phyloP scores from a whole-genome alignment of 2,797 vertebrate species.

The Rachycentron canadum region DNA sequence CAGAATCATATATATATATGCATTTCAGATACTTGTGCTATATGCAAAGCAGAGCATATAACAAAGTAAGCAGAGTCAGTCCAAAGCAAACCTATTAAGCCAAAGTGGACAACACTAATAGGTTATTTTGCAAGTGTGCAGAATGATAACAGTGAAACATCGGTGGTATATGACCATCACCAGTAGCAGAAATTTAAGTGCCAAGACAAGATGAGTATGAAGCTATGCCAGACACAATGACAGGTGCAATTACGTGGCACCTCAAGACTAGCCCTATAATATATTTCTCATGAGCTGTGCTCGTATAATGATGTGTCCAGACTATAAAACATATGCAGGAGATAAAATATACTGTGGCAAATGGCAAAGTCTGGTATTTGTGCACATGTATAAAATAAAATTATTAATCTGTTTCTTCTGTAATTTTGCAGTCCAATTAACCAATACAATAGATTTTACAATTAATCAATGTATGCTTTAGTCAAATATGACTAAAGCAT shows the following conservation, averaged over 20 bases:
- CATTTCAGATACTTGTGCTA: background rate
- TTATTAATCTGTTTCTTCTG: background rate
- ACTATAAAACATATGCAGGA: background rate
- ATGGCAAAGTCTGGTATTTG: background rate
- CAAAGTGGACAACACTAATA: background rate
- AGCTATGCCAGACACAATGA: constrained; percentile 21
- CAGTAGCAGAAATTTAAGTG: constrained; percentile 14
- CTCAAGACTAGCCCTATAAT: background rate
- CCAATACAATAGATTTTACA: too few relatives aligned
- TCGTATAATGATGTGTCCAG: background rate
- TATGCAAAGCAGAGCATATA: background rate
- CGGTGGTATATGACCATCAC: constrained; percentile 21
- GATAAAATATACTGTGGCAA: background rate
- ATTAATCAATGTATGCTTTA: too few relatives aligned
- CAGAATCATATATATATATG: background rate
- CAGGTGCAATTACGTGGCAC: constrained; percentile 33
- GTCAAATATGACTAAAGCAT: background rate
- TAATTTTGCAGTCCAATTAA: background rate
- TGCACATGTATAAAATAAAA: background rate
- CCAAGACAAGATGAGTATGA: constrained; percentile 16
- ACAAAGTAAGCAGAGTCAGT: background rate
- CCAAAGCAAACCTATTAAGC: background rate
- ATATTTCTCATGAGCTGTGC: background rate
- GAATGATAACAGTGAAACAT: background rate
- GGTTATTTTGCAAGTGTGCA: background rate